Base-by-base conservation (phyloP, 2,888 invertebrate genomes). In the Zootermopsis nevadensis region DNA sequence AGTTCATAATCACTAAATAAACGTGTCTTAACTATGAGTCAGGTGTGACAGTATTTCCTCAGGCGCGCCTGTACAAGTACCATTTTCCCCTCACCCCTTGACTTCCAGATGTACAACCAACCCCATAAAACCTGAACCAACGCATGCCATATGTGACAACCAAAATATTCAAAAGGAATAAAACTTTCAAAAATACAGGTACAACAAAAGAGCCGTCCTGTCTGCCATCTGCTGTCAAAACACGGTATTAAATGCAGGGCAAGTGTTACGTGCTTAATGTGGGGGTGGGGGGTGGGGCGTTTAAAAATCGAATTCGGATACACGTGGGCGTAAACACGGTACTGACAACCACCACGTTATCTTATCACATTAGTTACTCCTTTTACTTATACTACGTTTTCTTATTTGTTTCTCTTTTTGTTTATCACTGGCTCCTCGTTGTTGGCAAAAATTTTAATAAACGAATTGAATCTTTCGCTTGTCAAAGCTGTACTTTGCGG, bases 151-250 rank as follows among this genome's bases (percentile, higher is more conserved):
- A 74, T 74, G 74, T 33, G 74, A 7, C 33, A 74, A 60, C n/a
- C 10, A 60, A 60, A 60, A 27, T n/a, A 53, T 22, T 60, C 60
- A 60, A 60, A 69, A 1, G 69, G 30, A 33, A 69, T 33, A 15
- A 33, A 69, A 69, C 69, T 69, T 33, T 22, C 31, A 69, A 69
- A n/a, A 33, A 7, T 30, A 69, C 33, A 69, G 31, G 69, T 33
- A n/a, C 27, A 69, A 69, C 69, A 69, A 69, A 19, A 69, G 69
- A 69, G 33, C 12, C 69, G 33, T 69, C 69, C 69, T 69, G 74
- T 42, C 35, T 74, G 74, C 74, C 74, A 74, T 74, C 74, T 74
- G 74, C 24, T 74, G 35, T 74, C n/a, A 69, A 69, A 69, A 69
- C 31, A 69, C 6, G 31, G 69, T 30, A 69, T 33, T 69, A 33